Base-by-base conservation (phyloP, 1,140 invertebrate genomes). In the Lepidurus apus region DNA sequence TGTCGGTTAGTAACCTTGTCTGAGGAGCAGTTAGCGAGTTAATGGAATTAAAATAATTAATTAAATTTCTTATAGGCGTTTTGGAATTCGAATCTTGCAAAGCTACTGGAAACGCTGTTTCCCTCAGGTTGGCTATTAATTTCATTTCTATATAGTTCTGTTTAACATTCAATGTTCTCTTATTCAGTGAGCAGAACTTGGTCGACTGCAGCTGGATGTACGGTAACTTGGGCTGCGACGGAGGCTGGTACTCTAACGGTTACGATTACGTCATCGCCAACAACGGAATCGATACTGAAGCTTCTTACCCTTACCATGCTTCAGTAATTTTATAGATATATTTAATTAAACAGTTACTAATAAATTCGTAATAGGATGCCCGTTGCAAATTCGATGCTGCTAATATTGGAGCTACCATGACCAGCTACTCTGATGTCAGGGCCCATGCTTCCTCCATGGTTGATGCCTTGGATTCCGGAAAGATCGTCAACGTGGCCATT, bases 401-500 rank as follows among this genome's bases (percentile, higher is more conserved):
- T 9, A 73, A 65, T 42, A 2, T 42, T 34, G 74, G 26, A 43
- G 74, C 42, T 76, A n/a, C 21, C 24, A 53, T 73, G 17, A 26
- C 11, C 17, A 21, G 73, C 9, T 76, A 7, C n/a, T 26, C 13
- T 2, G 21, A 76, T 9, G 34, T 65, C 13, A n/a, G n/a, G n/a
- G 24, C 26, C 43, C 11, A 76, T 13, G 75, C 47, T 10, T n/a
- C 13, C 42, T 26, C 34, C 11, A 88, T 89, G 87, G 84, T 82
- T 80, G 77, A 85, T 17, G 84, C 85, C 43, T 79, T 89, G 42
- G 84, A 86, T 5, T 82, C 86, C 9, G 85, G 87, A 78, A 87
- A 88, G 21, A 88, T 89, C 8, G 80, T 89, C 5, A 84, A 87
- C 8, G 86, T 89, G 2, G 84, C 85, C 7, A 88, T 89, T 82